Conservation (phyloP, 1,140 invertebrate genomes). For the Aphidius gifuensis region DNA sequence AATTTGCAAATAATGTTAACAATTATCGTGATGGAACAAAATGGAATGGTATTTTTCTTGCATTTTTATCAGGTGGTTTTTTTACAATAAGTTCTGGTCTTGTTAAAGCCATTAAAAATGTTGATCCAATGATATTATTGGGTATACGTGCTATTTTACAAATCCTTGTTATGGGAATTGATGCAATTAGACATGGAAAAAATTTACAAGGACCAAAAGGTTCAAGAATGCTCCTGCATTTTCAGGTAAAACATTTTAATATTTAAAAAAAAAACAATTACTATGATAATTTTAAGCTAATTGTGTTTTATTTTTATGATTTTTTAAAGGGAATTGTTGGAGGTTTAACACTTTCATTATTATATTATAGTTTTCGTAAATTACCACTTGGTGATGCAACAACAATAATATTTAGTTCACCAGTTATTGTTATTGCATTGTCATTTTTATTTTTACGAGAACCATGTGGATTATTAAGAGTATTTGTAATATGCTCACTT, state of each 20-base stretch:
- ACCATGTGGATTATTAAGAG: constrained; percentile 57
- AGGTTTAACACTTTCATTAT: constrained; percentile 52
- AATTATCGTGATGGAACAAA: constrained; percentile 47
- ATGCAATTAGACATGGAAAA: constrained; percentile 40
- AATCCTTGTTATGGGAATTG: constrained; percentile 46
- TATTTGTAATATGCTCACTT: constrained; percentile 54
- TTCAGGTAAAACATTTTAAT: constrained; percentile 44
- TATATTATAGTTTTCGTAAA: constrained; percentile 58
- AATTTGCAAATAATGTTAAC: constrained; percentile 46
- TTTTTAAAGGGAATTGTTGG: constrained; percentile 54
- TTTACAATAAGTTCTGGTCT: constrained; percentile 55
- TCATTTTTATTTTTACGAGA: constrained; percentile 59
- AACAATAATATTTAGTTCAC: constrained; percentile 61
- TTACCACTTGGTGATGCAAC: constrained; percentile 60
- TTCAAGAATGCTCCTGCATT: constrained; percentile 47
- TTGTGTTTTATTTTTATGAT: background rate
- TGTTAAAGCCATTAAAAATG: constrained; percentile 52
- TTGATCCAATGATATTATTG: constrained; percentile 56
- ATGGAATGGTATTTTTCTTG: constrained; percentile 54
- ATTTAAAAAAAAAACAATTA: constrained; percentile 5
- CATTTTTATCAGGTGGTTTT: constrained; percentile 55
- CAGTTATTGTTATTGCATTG: constrained; percentile 58
- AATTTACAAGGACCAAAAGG: constrained; percentile 51
- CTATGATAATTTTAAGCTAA: background rate
- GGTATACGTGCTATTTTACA: constrained; percentile 51